Percentiles rank a stretch among this genome's conserved stretches.
Evolutionary conservation across 2,888 invertebrate species (phyloP).

Genomic region (Micoletzkya japonica): DNA sequence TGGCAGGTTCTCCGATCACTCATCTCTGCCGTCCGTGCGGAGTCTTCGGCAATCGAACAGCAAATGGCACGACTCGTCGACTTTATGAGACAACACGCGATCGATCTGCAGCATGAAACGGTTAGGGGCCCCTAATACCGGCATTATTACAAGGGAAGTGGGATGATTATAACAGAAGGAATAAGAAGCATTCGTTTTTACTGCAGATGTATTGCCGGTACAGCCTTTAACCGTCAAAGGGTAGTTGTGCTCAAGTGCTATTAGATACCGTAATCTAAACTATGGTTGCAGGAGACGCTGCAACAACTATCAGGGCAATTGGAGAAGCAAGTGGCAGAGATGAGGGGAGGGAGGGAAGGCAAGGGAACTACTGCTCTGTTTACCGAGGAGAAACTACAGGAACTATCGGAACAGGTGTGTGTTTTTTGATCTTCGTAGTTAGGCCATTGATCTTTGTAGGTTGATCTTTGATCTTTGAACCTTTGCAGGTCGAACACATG

Average conservation of each 20-base stretch:
- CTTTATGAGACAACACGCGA: conserved; percentile 3
- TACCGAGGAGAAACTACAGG: conserved; percentile 12
- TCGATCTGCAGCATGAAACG: conserved; percentile 15
- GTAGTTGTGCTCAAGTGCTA: too few species aligned
- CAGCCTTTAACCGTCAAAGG: too few species aligned
- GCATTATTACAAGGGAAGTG: background rate
- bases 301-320: conserved; percentile 21
- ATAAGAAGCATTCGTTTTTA: too few species aligned
- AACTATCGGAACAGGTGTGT: conserved; percentile 22
- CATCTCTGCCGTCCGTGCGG: background rate
- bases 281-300: conserved; percentile 9
- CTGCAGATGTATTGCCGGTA: too few species aligned
- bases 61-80: background rate
- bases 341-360: background rate
- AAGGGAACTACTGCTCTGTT: background rate
- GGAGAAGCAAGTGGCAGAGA: conserved; percentile 19
- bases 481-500: conserved; percentile 26
- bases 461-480: background rate
- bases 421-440: background rate
- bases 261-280: background rate
- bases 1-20: background rate
- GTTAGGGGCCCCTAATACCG: background rate
- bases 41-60: conserved; percentile 8
- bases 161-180: background rate
- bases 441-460: background rate